A percentile compares a stretch with the other conserved stretches of the same genome.
phyloP scores from a whole-genome alignment of 2,113 vertebrate species.

The Raja brachyura region DNA sequence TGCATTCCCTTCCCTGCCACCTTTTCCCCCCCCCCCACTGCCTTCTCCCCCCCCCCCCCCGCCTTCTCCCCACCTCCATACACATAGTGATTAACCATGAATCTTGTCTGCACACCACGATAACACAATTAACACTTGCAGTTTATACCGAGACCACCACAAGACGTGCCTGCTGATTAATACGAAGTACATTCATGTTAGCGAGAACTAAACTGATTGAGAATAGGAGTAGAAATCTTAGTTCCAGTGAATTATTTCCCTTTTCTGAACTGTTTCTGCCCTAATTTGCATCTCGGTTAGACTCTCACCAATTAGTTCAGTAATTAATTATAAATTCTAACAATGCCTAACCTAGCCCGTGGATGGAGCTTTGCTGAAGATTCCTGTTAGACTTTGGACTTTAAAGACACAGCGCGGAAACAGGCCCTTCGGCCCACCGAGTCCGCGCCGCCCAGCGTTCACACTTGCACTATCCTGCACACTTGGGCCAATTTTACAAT shows the following conservation, averaged over 20 bases:
- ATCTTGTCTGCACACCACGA: neutral
- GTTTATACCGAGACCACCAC: neutral
- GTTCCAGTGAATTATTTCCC: neutral
- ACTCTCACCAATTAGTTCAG: conserved; percentile 1
- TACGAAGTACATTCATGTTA: neutral
- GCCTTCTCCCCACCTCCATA: no score
- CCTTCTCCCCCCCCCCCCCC: no score
- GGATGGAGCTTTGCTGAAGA: neutral
- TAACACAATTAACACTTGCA: neutral
- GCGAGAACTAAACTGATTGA: neutral
- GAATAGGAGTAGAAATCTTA: neutral
- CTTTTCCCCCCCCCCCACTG: no score
- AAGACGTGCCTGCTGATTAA: neutral
- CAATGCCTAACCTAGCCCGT: neutral
- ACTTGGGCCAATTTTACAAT: no score
- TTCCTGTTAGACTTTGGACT: no score
- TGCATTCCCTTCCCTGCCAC: no score
- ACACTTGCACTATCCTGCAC: neutral
- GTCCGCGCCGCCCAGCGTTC: no score
- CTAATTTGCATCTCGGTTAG: conserved; percentile 1
- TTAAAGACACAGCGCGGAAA: no score
- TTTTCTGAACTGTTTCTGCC: neutral
- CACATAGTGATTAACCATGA: neutral
- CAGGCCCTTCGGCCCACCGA: no score
- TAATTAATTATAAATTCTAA: neutral